Evolutionary conservation across 1,140 invertebrate species (phyloP), one percentile per base, ranked within the genome.

Genomic region (Sycophila sp.): DNA sequence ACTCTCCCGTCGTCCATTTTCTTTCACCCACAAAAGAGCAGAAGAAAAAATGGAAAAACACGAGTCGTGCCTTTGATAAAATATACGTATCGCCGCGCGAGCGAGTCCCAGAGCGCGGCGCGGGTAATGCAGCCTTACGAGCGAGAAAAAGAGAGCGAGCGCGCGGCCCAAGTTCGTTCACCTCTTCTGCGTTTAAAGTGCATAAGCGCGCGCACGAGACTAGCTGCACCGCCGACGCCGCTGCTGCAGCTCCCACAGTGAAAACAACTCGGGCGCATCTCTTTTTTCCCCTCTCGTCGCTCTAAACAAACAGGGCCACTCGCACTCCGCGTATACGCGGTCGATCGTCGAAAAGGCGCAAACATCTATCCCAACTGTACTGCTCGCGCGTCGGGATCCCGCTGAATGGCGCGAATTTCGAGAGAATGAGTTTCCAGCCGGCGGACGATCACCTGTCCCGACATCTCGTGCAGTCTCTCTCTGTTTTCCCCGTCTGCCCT

Each of bases 271-370:
- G 15, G 17, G 60, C 8, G 3, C 13, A 38, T 13, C 62, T 7
- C 19, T 17, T 17, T 47, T 22, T 22, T 47, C 17, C 45, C 28
- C 15, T 15, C 17, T 17, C 11, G 34, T 13, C 17, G n/a, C 24
- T 55, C 47, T 55, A 64, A 64, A 64, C 60, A 64, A 64, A 64
- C 60, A 51, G 22, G 34, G 60, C 60, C 45, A 63, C 45, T 63
- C 49, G 60, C 51, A 42, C n/a, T n/a, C 19, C n/a, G n/a, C n/a
- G n/a, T n/a, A n/a, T n/a, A 10, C 56, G 34, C 22, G 32, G 22
- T 26, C 36, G 51, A 53, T 53, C 51, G 51, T 53, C 51, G 26
- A 53, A 53, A 51, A 53, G 28, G 42, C 42, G 42, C 42, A 47
- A 22, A 7, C 17, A 47, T 47, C 24, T 47, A 17, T 22, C 42